Evolutionary conservation across 1,140 invertebrate genomes (phyloP).

Genomic region (Lamellibrachia luymesi): DNA sequence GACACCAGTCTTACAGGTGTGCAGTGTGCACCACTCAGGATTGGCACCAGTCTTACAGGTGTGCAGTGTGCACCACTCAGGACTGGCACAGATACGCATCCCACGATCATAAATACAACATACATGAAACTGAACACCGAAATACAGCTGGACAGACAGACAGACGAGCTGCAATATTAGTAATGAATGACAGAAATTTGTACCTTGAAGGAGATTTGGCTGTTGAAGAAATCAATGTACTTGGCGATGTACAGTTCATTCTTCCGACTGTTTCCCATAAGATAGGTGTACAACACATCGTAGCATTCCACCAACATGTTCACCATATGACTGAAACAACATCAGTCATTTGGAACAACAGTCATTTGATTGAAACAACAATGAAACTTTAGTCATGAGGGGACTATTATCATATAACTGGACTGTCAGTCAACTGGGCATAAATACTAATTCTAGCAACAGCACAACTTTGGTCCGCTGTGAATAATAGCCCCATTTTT

Average conservation of each 20-base stretch:
- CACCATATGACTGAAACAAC: slow-evolving; percentile 36
- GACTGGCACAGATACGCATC: too few relatives aligned
- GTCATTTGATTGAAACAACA: too few relatives aligned
- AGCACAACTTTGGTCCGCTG: too few relatives aligned
- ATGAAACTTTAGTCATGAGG: too few relatives aligned
- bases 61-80: too few relatives aligned
- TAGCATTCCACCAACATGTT: slow-evolving; percentile 49
- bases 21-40: too few relatives aligned
- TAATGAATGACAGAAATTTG: neutral
- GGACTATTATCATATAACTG: too few relatives aligned
- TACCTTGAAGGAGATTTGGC: slow-evolving; percentile 29
- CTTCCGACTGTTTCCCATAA: slow-evolving; percentile 44
- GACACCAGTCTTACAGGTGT: too few relatives aligned
- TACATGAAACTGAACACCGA: neutral
- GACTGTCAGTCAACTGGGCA: too few relatives aligned
- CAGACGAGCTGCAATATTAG: slow-evolving; percentile 6
- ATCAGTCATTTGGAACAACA: neutral
- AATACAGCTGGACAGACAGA: neutral
- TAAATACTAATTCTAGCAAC: too few relatives aligned
- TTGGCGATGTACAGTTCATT: slow-evolving; percentile 33
- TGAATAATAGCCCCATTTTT: too few relatives aligned
- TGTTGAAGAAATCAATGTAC: slow-evolving; percentile 32
- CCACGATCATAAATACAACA: neutral
- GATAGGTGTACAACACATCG: slow-evolving; percentile 55
- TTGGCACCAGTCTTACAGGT: too few relatives aligned